Evolutionary conservation across 2,797 vertebrate genomes (phyloP), one percentile per base, ranked within the genome.

Genomic region (Okamejei kenojei): DNA sequence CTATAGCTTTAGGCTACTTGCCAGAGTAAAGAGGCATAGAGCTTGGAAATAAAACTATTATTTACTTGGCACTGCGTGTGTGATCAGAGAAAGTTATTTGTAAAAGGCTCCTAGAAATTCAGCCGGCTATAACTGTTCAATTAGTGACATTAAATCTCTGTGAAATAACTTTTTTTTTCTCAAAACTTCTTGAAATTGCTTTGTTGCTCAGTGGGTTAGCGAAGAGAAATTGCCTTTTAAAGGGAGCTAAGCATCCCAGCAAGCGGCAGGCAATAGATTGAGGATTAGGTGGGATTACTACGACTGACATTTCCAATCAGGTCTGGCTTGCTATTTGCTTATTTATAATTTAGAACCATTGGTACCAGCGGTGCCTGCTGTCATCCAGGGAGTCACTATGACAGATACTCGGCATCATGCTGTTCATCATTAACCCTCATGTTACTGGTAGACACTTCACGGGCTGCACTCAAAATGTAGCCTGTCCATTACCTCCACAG

Each of bases 101-200:
- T 63, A 32, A 88, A 88, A 0, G 29, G 82, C 58, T 86, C 13
- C 11, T 17, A 35, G 61, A 88, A 88, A 88, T 68, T 88, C 84
- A 88, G 61, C 61, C 84, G n/a, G 65, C 84, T 88, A 68, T 68
- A 88, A 10, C 84, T 88, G 84, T 88, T 88, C 63, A 88, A 88
- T 88, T 88, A 68, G 84, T 68, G 84, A 68, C 84, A 17, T 88
- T 88, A 88, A 68, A 88, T 68, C 82, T 86, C 84, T 88, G 84
- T 88, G 84, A 88, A 88, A 88, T 88, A 88, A 88, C 84, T 68
- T 88, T 8, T 26, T 68, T 29, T 15, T 35, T 88, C 19, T 82
- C 63, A 19, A 68, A 88, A 88, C 61, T 88, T 68, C 61, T 2
- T 65, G 19, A 65, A 88, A 88, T 88, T 88, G 84, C 84, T 68